phyloP scores from a whole-genome alignment of 2,113 vertebrate species.

The Corythornis madagascariensis region DNA sequence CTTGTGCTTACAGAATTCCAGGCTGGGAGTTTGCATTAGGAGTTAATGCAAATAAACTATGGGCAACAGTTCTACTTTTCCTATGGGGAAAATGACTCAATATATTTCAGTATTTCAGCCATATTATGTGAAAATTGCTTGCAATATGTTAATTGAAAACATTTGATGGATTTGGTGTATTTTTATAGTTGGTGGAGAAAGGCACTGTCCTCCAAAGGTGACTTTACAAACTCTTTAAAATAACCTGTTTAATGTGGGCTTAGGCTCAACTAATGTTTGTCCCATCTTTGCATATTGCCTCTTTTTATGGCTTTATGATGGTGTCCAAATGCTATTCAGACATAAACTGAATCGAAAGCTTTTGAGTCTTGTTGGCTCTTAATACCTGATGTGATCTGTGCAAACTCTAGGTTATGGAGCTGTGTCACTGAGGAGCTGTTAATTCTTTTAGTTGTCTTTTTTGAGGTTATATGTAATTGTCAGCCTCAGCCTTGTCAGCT shows the following conservation, averaged over 20 bases:
- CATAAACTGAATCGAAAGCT: background rate
- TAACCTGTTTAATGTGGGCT: background rate
- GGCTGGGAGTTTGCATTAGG: background rate
- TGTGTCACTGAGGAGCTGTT: background rate
- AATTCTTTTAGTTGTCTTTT: background rate
- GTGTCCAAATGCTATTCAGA: constrained; percentile 6
- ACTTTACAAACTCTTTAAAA: background rate
- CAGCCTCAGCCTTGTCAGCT: background rate
- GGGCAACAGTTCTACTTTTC: background rate
- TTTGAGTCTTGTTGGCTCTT: background rate
- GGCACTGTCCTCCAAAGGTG: background rate
- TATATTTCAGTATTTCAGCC: background rate
- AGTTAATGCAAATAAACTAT: background rate
- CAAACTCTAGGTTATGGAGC: background rate
- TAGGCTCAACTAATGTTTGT: background rate
- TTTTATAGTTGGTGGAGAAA: background rate
- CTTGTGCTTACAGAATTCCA: background rate
- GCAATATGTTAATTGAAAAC: background rate
- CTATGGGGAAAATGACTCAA: background rate
- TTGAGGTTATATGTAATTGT: background rate
- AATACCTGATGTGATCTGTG: background rate
- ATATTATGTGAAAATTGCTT: background rate
- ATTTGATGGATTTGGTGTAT: background rate
- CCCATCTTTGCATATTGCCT: background rate
- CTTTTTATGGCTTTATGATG: constrained; percentile 12